Percentiles rank a stretch among this genome's conserved stretches.
These are phyloP conservation scores for Stenodema calcarata DNA, from an alignment of 2,888 invertebrate genomes.

Conservation along the genomic window DNA sequence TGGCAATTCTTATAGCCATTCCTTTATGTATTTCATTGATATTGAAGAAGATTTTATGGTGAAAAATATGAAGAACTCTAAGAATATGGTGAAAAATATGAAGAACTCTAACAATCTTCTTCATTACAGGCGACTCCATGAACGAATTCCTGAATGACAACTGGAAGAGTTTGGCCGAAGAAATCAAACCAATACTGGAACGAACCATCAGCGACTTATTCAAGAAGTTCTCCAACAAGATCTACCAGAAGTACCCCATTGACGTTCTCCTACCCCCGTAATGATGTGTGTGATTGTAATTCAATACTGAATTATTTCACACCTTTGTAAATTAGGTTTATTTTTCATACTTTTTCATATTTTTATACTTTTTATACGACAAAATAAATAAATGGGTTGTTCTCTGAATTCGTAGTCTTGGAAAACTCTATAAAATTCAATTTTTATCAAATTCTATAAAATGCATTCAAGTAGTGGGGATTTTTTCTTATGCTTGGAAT, in stretches of 20 bases:
- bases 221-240: conserved; percentile 67
- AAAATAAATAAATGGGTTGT: not conserved
- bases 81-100: too few species aligned
- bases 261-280: conserved; percentile 61
- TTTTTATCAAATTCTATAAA: too few species aligned
- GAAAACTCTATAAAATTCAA: not conserved
- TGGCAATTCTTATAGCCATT: too few species aligned
- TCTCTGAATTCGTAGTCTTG: not conserved
- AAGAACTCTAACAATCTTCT: not conserved
- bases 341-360: not conserved
- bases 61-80: too few species aligned
- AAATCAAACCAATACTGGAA: conserved; percentile 75
- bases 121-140: conserved; percentile 69
- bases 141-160: conserved; percentile 80
- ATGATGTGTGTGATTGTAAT: not conserved
- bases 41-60: too few species aligned
- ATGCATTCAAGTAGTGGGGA: too few species aligned
- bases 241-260: conserved; percentile 68
- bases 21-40: too few species aligned
- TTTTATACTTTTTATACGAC: not conserved
- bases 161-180: conserved; percentile 74
- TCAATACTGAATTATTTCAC: too few species aligned
- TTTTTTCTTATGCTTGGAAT: too few species aligned
- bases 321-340: not conserved
- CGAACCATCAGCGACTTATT: conserved; percentile 68